These are phyloP conservation scores for Brachypteracias leptosomus DNA, from an alignment of 2,113 vertebrate genomes.

Conservation along the genomic window DNA sequence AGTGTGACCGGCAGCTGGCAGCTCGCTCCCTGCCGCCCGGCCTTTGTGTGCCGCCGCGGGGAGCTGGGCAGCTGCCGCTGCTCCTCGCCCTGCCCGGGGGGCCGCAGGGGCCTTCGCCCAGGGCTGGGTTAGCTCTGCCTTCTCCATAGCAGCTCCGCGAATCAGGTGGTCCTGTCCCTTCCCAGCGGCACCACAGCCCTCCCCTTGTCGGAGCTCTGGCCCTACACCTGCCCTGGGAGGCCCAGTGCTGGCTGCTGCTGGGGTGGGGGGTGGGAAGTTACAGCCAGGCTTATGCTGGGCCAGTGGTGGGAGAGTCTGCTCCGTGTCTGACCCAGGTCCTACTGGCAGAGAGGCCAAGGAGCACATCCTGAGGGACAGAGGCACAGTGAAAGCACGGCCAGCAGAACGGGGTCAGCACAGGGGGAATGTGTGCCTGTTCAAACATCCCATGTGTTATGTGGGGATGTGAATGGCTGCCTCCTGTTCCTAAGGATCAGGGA, in stretches of 20 bases:
- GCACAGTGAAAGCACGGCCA: too few relatives aligned
- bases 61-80: neutral
- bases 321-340: neutral
- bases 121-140: neutral
- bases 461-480: neutral
- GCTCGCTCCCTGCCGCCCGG: neutral
- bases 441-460: neutral
- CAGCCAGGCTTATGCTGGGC: neutral
- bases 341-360: rapidly evolving
- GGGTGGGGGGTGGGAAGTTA: neutral
- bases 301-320: neutral
- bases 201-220: too few relatives aligned
- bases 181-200: neutral
- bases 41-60: neutral
- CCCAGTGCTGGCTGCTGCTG: neutral
- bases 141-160: neutral
- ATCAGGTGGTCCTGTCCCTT: rapidly evolving
- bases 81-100: neutral
- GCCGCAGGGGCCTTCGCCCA: rapidly evolving
- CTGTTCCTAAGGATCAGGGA: neutral
- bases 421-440: neutral
- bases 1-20: neutral
- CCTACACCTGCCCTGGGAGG: neutral
- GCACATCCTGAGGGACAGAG: neutral
- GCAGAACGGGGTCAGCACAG: rapidly evolving